Evolutionary conservation across 2,113 vertebrate genomes (phyloP).

Genomic region (Antechinus stuartii): DNA sequence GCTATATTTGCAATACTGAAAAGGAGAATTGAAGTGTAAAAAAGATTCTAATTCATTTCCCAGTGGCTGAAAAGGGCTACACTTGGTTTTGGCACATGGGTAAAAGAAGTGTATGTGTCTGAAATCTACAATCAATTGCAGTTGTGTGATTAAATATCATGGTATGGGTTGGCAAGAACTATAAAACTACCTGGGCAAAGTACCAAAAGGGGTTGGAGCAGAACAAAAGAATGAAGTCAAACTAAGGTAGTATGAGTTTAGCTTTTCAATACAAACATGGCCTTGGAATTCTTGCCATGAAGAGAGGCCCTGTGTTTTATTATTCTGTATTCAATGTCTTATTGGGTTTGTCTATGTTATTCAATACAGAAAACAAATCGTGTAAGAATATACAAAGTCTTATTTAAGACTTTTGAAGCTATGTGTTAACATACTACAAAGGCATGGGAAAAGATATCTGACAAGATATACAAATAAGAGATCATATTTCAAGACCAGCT

Average conservation of each 20-base stretch:
- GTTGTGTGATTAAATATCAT: constrained; percentile 6
- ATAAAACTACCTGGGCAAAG: not conserved
- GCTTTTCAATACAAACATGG: not conserved
- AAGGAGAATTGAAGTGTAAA: not conserved
- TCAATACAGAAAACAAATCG: not conserved
- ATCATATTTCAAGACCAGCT: not conserved
- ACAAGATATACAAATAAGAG: not conserved
- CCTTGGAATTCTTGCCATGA: constrained; percentile 37
- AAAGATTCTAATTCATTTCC: not conserved
- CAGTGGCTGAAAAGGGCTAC: not conserved
- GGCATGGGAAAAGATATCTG: not conserved
- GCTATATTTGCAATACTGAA: not conserved
- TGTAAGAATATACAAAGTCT: constrained; percentile 25
- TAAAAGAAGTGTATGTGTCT: not conserved
- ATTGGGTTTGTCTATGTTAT: not conserved
- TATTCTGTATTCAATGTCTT: not conserved
- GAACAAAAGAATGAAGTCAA: not conserved
- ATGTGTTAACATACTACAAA: not conserved
- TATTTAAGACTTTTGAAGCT: not conserved
- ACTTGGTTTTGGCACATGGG: not conserved
- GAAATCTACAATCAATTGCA: not conserved
- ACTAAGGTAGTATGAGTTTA: not conserved
- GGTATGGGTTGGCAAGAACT: constrained; percentile 6
- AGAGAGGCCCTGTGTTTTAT: not conserved
- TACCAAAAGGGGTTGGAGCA: not conserved